Conservation (phyloP, 2,888 invertebrate species). For the Lasius platythorax region DNA sequence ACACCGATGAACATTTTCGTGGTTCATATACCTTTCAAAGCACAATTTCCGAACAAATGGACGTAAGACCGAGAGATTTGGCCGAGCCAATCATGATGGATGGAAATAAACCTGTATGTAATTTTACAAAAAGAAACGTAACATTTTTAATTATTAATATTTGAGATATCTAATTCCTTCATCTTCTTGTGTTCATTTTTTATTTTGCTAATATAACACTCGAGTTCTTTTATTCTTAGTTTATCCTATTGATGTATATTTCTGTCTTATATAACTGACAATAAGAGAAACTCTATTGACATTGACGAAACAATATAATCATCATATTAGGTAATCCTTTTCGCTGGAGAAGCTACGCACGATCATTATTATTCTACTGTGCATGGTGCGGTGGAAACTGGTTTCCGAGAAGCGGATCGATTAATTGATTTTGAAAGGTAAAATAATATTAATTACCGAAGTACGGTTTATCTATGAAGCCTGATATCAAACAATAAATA, state of each 20-base stretch:
- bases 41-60: slow-evolving; percentile 86
- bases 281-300: neutral
- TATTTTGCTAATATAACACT: neutral
- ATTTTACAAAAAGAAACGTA: neutral
- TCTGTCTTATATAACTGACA: slow-evolving; percentile 3
- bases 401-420: slow-evolving; percentile 91
- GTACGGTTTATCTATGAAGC: slow-evolving; percentile 4
- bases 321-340: slow-evolving; percentile 87
- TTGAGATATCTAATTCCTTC: neutral
- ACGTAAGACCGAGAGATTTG: slow-evolving; percentile 87
- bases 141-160: neutral
- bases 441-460: slow-evolving; percentile 43
- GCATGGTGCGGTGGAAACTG: slow-evolving; percentile 92
- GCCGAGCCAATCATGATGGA: slow-evolving; percentile 87
- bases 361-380: slow-evolving; percentile 89
- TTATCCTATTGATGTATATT: neutral
- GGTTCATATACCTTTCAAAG: slow-evolving; percentile 91
- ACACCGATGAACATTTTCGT: slow-evolving; percentile 89
- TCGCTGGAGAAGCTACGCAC: slow-evolving; percentile 91
- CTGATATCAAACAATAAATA: neutral
- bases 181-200: neutral
- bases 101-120: slow-evolving; percentile 84
- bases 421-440: slow-evolving; percentile 84
- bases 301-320: neutral
- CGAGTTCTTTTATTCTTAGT: neutral